Evolutionary conservation across 2,797 vertebrate species (phyloP).

Genomic region (Semotilus atromaculatus): DNA sequence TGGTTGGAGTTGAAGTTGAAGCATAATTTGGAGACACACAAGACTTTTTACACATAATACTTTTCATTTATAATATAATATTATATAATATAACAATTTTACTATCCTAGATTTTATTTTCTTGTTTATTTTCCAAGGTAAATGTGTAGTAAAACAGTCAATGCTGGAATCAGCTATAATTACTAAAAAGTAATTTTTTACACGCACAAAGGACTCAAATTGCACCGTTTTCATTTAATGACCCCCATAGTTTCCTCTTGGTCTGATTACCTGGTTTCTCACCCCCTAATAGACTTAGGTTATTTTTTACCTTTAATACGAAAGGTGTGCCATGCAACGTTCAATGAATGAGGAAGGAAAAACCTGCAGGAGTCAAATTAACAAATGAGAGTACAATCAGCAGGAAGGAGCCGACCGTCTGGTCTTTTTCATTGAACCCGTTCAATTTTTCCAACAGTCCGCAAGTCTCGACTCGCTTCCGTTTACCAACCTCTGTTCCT

Average conservation of each 20-base stretch:
- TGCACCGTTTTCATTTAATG: neutral
- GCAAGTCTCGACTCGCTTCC: neutral
- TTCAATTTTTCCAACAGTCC: constrained; percentile 5
- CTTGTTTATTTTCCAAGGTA: neutral
- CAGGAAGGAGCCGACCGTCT: neutral
- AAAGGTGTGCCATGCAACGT: constrained; percentile 9
- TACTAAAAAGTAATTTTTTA: neutral
- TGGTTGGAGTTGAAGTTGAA: too few relatives aligned
- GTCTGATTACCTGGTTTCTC: constrained; percentile 3
- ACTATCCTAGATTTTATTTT: neutral
- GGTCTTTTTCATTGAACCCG: neutral
- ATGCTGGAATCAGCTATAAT: neutral
- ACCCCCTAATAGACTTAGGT: neutral
- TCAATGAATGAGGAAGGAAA: neutral
- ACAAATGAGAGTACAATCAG: constrained; percentile 22
- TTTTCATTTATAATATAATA: neutral
- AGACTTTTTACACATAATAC: neutral
- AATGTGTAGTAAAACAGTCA: neutral
- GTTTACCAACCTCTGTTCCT: neutral
- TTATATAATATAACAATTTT: neutral
- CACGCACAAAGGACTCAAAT: neutral
- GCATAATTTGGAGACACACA: too few relatives aligned
- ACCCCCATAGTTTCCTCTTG: neutral
- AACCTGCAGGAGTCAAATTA: constrained; percentile 45
- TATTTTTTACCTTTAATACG: constrained; percentile 7